These are phyloP conservation scores for Stylophora pistillata DNA, from an alignment of 64 coral and sea anemone genomes.

Conservation along the genomic window DNA sequence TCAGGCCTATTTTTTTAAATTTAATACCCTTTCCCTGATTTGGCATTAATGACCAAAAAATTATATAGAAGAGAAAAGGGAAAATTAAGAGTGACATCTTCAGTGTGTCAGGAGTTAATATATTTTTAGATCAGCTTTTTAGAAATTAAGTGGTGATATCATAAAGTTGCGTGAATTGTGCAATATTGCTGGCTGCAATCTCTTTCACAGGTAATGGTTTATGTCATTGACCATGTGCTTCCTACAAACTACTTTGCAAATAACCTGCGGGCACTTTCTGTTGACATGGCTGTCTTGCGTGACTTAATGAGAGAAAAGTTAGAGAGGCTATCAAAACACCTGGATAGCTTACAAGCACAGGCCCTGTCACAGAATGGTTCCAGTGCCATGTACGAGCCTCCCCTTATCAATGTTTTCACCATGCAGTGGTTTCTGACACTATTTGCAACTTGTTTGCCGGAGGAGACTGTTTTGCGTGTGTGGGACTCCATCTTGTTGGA, in stretches of 20 bases:
- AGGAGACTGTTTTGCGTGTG: constrained; percentile 93
- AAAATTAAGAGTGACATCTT: no score
- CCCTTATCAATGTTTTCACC: constrained; percentile 96
- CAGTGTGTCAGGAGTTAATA: no score
- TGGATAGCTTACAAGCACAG: constrained; percentile 83
- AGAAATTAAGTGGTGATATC: no score
- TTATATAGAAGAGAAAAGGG: no score
- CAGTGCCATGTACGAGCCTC: constrained; percentile 88
- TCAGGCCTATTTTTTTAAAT: no score
- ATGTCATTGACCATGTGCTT: constrained; percentile 92
- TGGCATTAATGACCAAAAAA: no score
- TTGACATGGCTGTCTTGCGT: constrained; percentile 95
- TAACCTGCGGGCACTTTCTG: constrained; percentile 91
- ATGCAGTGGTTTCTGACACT: constrained; percentile 99
- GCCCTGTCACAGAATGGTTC: constrained; percentile 74
- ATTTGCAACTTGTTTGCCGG: constrained; percentile 91
- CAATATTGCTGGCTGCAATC: neutral
- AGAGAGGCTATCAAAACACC: constrained; percentile 77
- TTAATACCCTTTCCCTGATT: no score
- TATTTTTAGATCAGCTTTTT: no score
- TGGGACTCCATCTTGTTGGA: constrained; percentile 97
- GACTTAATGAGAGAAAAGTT: constrained; percentile 91
- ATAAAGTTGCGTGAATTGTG: neutral
- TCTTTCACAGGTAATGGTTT: constrained; percentile 89
- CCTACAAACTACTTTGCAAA: constrained; percentile 98